Conservation (phyloP, 2,888 invertebrate species). For the Drosophila kambysellisi region DNA sequence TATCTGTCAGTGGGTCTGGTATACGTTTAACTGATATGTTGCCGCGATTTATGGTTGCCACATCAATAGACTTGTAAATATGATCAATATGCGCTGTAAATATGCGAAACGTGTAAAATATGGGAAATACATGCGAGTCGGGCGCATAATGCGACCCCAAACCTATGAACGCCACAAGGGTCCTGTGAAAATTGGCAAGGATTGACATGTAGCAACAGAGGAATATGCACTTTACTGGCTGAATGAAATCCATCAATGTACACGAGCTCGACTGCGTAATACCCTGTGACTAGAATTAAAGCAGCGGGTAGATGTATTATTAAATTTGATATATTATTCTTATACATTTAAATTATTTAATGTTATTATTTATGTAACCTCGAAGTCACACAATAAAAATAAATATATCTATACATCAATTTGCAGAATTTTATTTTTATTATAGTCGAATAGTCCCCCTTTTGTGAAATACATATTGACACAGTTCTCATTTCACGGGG, state of each 20-base stretch:
- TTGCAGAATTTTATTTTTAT: neutral
- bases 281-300: neutral
- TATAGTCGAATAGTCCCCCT: too few species aligned
- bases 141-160: conserved; percentile 26
- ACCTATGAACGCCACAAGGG: conserved; percentile 11
- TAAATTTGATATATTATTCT: neutral
- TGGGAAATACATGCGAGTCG: conserved; percentile 40
- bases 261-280: neutral
- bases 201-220: conserved; percentile 24
- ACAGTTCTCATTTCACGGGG: neutral
- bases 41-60: conserved; percentile 45
- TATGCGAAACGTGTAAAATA: conserved; percentile 51
- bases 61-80: conserved; percentile 45
- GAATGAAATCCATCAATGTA: neutral
- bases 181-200: conserved; percentile 7
- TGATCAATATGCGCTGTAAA: conserved; percentile 61
- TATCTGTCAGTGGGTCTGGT: neutral
- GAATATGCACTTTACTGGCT: neutral
- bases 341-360: neutral
- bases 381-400: too few species aligned
- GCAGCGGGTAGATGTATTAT: too few species aligned
- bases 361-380: neutral
- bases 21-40: neutral
- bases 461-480: neutral
- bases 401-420: neutral